Conservation (phyloP, 1,140 invertebrate genomes). For the Temnothorax curvispinosus region DNA sequence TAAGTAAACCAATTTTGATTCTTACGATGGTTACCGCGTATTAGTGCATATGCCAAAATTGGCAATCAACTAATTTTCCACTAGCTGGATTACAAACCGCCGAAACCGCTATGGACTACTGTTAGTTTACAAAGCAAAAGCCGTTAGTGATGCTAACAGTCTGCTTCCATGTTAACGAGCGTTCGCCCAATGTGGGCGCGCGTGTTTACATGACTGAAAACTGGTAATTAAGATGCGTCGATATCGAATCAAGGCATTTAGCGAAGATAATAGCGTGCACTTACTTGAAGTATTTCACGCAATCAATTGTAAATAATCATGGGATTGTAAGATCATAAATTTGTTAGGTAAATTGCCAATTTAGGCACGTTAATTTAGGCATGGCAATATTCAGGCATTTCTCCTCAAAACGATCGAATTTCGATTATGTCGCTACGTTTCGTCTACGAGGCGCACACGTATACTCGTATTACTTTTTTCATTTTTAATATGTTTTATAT, state of each 20-base stretch:
- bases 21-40: not conserved
- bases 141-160: slow-evolving; percentile 35
- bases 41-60: slow-evolving; percentile 34
- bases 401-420: not conserved
- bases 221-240: slow-evolving; percentile 34
- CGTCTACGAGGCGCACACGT: not conserved
- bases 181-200: not conserved
- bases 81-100: slow-evolving; percentile 25
- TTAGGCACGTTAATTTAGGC: no score
- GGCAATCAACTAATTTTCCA: slow-evolving; percentile 45
- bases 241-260: not conserved
- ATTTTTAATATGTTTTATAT: not conserved
- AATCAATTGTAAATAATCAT: not conserved
- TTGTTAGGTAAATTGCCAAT: not conserved
- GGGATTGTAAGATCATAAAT: not conserved
- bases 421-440: not conserved
- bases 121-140: slow-evolving; percentile 54
- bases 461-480: not conserved
- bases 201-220: slow-evolving; percentile 26
- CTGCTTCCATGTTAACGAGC: slow-evolving; percentile 19
- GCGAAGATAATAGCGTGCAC: not conserved
- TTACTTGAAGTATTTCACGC: not conserved
- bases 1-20: slow-evolving; percentile 16
- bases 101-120: slow-evolving; percentile 37
- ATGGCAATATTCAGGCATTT: no score